Base-by-base conservation (phyloP, 1,140 invertebrate genomes). In the Rhopalosiphum maidis region DNA sequence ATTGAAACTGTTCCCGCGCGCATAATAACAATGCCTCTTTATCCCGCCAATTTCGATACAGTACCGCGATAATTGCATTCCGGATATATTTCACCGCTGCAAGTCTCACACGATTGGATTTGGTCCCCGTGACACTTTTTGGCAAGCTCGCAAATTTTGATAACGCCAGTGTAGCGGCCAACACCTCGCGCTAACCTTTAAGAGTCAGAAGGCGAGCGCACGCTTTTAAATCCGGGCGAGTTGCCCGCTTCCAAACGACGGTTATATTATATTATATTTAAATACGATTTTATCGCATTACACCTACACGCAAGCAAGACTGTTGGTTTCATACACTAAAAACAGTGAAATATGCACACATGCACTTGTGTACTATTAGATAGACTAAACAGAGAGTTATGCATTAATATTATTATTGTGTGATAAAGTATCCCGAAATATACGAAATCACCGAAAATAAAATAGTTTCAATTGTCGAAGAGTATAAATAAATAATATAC, bases 101-200 rank as follows among this genome's bases (percentile, higher is more conserved):
- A n/a, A 68, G 51, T 90, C 22, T 90, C 35, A 22, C 60, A n/a
- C n/a, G 37, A 23, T 54, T 55, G 46, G 88, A 90, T 54, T 48
- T 88, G 43, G 86, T 30, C 86, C 30, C 46, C 30, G 35, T 35
- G 21, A 55, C 30, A 54, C 48, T 60, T 90, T 90, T 90, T 90
- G 88, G 88, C 88, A 90, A n/a, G n/a, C 54, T 4, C 88, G 51
- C 54, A 37, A 60, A 91, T 68, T 91, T 91, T 46, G 90, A 90
- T 90, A 90, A 90, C 88, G 54, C 23, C 18, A 21, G 30, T 51
- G 37, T n/a, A 30, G 4, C 30, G 7, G 43, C 37, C 37, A 48
- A 23, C 82, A 41, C 82, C 37, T 85, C 23, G 5, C 37, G 37
- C 22, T 83, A 83, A 41, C 22, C 82, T 85, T 83, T 41, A 25